Evolutionary conservation across 2,797 vertebrate species (phyloP).

Genomic region (Oophaga sylvatica): DNA sequence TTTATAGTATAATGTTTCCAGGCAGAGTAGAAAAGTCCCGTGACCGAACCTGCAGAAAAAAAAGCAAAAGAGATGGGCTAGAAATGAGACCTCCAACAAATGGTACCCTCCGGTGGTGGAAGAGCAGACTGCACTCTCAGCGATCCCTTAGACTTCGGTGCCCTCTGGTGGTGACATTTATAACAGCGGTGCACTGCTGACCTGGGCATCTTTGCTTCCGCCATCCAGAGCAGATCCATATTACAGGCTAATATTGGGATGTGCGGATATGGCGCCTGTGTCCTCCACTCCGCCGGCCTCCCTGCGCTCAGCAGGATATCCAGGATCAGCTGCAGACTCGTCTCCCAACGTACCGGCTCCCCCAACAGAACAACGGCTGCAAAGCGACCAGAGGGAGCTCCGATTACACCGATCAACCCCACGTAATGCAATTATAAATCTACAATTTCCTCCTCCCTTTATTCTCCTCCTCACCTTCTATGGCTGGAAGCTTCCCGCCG

Average conservation of each 20-base stretch:
- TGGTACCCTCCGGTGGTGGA: too few species aligned
- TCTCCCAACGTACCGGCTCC: constrained; percentile 97
- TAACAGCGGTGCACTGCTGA: constrained; percentile 61
- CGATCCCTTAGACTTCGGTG: too few species aligned
- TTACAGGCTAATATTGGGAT: constrained; percentile 94
- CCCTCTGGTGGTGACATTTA: background rate
- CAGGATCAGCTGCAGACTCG: constrained; percentile 89
- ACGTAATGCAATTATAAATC: background rate
- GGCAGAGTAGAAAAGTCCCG: constrained; percentile 90
- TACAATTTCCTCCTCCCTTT: too few species aligned
- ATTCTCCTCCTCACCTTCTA: constrained; percentile 82
- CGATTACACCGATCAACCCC: background rate
- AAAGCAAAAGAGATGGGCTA: too few species aligned
- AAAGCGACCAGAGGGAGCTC: constrained; percentile 37
- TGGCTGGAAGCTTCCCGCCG: constrained; percentile 77
- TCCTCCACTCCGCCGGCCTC: constrained; percentile 75
- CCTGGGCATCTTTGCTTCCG: constrained; percentile 95
- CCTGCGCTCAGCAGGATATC: constrained; percentile 90
- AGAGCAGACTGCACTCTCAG: too few species aligned
- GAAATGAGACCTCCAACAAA: background rate
- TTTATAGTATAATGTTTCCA: constrained; percentile 92
- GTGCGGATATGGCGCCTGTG: constrained; percentile 81
- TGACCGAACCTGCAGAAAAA: constrained; percentile 86
- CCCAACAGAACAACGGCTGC: constrained; percentile 92
- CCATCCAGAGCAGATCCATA: constrained; percentile 98